phyloP scores from a whole-genome alignment of 2,797 vertebrate genomes.

The Crotalus adamanteus region DNA sequence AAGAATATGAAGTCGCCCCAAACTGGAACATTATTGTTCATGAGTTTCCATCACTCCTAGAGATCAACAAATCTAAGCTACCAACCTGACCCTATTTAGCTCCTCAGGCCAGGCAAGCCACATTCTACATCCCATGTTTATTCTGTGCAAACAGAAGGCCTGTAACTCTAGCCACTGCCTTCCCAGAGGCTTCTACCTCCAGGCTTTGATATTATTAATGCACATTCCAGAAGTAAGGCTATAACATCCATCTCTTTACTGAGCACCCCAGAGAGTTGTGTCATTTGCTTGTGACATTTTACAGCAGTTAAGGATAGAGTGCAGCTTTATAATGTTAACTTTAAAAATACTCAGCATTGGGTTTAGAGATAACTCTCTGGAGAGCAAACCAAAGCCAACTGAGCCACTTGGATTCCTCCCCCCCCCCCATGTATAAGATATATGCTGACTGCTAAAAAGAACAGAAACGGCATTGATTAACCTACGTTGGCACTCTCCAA shows the following conservation, averaged over 20 bases:
- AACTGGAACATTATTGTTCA: not conserved
- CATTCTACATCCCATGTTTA: not conserved
- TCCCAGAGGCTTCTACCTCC: not conserved
- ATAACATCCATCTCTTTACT: not conserved
- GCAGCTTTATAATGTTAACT: not conserved
- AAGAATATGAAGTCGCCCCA: not conserved
- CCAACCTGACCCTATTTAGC: not conserved
- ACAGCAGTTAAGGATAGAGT: not conserved
- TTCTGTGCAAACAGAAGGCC: not conserved
- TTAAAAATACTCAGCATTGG: not conserved
- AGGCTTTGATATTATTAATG: not conserved
- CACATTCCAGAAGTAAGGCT: not conserved
- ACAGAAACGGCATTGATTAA: not conserved
- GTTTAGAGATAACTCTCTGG: not conserved
- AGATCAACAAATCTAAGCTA: not conserved
- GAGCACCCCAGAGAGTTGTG: not conserved
- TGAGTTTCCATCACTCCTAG: not conserved
- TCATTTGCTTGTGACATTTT: conserved; percentile 10
- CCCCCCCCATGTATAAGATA: not conserved
- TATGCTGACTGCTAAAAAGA: not conserved
- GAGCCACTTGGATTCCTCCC: not conserved
- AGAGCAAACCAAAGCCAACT: not conserved
- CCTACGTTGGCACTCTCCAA: not conserved
- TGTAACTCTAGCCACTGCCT: not conserved
- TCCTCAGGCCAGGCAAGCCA: not conserved